phyloP scores from a whole-genome alignment of 2,797 vertebrate species.

The Falco cherrug region DNA sequence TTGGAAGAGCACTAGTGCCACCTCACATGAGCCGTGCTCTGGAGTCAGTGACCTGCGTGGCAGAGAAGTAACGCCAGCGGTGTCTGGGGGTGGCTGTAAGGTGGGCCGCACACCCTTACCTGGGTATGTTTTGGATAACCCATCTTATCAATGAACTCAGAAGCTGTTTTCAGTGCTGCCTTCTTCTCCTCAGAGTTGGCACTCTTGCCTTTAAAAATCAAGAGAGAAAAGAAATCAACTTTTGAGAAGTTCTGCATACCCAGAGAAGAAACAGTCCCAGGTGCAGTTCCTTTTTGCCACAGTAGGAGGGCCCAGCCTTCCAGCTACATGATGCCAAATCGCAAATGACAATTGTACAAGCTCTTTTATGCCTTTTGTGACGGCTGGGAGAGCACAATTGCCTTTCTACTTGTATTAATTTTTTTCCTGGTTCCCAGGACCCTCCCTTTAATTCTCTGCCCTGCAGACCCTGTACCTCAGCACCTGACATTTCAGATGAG shows the following conservation, averaged over 20 bases:
- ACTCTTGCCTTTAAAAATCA: slow-evolving; percentile 82
- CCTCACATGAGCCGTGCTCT: rapidly evolving
- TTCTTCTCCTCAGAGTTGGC: slow-evolving; percentile 94
- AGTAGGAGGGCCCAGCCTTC: neutral
- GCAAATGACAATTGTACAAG: neutral
- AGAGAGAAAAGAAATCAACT: neutral
- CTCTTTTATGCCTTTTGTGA: neutral
- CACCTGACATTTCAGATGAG: neutral
- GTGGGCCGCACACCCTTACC: slow-evolving; percentile 63
- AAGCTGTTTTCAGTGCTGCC: slow-evolving; percentile 89
- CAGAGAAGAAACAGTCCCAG: neutral
- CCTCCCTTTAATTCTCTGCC: neutral
- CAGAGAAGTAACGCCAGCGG: neutral
- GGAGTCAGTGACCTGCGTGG: neutral
- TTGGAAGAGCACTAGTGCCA: neutral
- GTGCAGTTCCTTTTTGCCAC: neutral
- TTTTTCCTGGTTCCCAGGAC: neutral
- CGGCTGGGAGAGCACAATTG: neutral
- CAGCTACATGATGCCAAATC: neutral
- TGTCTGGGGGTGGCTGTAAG: neutral
- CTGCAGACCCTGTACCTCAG: neutral
- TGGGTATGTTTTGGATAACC: slow-evolving; percentile 92
- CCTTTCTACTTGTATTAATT: neutral
- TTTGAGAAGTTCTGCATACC: neutral
- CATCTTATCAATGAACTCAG: slow-evolving; percentile 98